These are phyloP conservation scores for Thyatira batis DNA, from an alignment of 2,888 invertebrate genomes.

Conservation along the genomic window DNA sequence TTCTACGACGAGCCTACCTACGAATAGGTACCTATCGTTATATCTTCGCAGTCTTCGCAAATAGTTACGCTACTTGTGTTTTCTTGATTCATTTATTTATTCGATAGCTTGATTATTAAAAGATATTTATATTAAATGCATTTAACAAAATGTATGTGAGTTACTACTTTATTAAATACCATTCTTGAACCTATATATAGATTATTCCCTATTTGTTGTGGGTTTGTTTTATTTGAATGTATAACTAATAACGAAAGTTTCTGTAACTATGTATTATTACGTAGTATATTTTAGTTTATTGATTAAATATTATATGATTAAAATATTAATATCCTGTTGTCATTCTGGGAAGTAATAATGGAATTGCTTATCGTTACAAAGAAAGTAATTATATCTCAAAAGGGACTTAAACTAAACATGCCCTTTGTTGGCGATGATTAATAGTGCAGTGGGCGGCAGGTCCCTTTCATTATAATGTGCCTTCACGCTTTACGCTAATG, in stretches of 20 bases:
- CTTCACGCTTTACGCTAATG: constrained; percentile 35
- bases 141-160: too few relatives aligned
- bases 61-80: too few relatives aligned
- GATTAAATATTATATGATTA: background rate
- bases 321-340: background rate
- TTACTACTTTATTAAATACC: too few relatives aligned
- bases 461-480: constrained; percentile 37
- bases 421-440: constrained; percentile 46
- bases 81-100: too few relatives aligned
- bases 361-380: constrained; percentile 24
- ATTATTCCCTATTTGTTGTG: too few relatives aligned
- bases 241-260: background rate
- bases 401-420: constrained; percentile 40
- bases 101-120: too few relatives aligned
- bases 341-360: background rate
- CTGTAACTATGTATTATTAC: background rate
- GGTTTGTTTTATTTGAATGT: too few relatives aligned
- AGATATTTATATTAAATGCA: too few relatives aligned
- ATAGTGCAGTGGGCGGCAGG: constrained; percentile 31
- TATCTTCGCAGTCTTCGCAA: too few relatives aligned
- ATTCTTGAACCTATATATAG: too few relatives aligned
- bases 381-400: constrained; percentile 45
- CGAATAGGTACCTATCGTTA: too few relatives aligned
- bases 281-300: background rate
- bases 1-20: background rate